Evolutionary conservation across 2,797 vertebrate genomes (phyloP).

Genomic region (Phalanger gymnotis): DNA sequence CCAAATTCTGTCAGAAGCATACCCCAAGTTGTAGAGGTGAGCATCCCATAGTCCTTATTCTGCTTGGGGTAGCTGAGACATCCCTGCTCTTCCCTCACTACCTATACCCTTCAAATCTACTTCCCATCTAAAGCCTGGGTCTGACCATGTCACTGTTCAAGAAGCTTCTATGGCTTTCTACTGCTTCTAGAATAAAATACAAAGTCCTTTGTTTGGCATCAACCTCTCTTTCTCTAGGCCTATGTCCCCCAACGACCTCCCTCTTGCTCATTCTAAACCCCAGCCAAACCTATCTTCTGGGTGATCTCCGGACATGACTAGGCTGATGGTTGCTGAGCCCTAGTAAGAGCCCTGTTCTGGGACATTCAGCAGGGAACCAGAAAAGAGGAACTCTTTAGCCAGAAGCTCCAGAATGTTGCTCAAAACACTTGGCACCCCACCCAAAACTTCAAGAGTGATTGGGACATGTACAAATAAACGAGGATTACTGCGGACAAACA

Average conservation of each 20-base stretch:
- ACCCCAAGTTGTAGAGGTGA: neutral
- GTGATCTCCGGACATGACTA: too few species aligned
- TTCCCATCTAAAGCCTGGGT: neutral
- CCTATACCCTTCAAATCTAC: neutral
- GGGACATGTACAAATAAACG: constrained; percentile 1
- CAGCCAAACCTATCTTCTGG: neutral
- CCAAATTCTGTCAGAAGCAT: neutral
- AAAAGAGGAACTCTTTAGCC: neutral
- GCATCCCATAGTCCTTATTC: neutral
- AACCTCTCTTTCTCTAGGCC: neutral
- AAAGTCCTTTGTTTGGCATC: neutral
- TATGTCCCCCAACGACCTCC: neutral
- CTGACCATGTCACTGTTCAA: neutral
- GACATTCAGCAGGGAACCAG: constrained; percentile 4
- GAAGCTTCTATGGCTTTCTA: neutral
- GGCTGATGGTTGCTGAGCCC: neutral
- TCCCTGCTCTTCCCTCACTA: neutral
- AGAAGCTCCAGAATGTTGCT: constrained; percentile 1
- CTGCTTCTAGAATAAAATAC: neutral
- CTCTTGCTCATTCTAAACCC: neutral
- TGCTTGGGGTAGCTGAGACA: neutral
- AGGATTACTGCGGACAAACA: neutral
- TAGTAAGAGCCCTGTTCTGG: neutral
- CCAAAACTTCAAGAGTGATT: constrained; percentile 1
- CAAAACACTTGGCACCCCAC: constrained; percentile 9